Evolutionary conservation across 2,888 invertebrate genomes (phyloP).

Genomic region (Tolmerus cingulatus): DNA sequence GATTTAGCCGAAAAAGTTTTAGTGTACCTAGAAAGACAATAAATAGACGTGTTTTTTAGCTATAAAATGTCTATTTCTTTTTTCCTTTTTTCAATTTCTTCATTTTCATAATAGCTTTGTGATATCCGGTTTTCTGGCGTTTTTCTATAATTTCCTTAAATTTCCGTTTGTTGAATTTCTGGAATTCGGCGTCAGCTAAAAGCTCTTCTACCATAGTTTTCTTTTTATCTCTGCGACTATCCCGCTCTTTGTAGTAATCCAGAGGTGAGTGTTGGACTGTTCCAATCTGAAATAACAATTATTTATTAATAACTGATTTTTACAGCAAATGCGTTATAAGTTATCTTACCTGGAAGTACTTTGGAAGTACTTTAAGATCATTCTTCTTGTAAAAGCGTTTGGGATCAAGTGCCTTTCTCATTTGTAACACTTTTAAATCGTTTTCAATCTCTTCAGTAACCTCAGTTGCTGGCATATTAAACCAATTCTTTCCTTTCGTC

Average conservation of each 20-base stretch:
- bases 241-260: slow-evolving; percentile 85
- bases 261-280: slow-evolving; percentile 83
- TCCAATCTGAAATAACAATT: slow-evolving; percentile 68
- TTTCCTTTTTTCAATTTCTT: slow-evolving; percentile 65
- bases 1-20: slow-evolving; percentile 51
- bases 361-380: slow-evolving; percentile 84
- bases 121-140: slow-evolving; percentile 73
- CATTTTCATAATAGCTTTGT: slow-evolving; percentile 78
- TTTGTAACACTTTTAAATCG: slow-evolving; percentile 88
- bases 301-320: neutral
- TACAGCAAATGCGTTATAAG: neutral
- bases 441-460: slow-evolving; percentile 86
- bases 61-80: slow-evolving; percentile 53
- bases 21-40: slow-evolving; percentile 46
- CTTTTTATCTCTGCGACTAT: slow-evolving; percentile 87
- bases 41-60: neutral
- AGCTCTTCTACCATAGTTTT: slow-evolving; percentile 92
- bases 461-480: slow-evolving; percentile 86
- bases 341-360: slow-evolving; percentile 84
- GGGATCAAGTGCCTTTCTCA: slow-evolving; percentile 91
- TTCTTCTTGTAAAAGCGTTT: slow-evolving; percentile 96
- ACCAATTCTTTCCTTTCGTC: slow-evolving; percentile 90
- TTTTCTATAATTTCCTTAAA: slow-evolving; percentile 80
- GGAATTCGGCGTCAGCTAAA: slow-evolving; percentile 85
- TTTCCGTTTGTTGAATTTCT: slow-evolving; percentile 81